Conservation (phyloP, 2,888 invertebrate species). For the Lepidocyrtoides sp. region DNA sequence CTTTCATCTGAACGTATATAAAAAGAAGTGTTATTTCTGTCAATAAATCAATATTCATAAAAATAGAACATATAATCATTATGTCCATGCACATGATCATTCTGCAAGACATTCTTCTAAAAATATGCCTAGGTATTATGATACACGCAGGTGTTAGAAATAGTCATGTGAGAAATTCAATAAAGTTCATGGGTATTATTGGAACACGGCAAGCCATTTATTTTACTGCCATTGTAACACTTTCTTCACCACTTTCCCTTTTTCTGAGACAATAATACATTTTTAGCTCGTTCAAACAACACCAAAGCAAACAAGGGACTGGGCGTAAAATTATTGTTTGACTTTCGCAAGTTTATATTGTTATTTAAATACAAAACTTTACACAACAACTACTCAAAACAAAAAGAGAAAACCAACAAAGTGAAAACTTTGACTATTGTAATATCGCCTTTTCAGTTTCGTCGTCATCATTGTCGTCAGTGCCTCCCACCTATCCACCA, state of each 20-base stretch:
- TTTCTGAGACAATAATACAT: background rate
- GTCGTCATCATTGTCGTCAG: background rate
- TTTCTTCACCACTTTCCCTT: slow-evolving; percentile 37
- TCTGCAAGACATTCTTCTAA: background rate
- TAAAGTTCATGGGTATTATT: background rate
- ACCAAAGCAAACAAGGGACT: background rate
- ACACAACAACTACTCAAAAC: background rate
- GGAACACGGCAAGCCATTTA: slow-evolving; percentile 22
- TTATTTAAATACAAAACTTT: slow-evolving; percentile 67
- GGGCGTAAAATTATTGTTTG: slow-evolving; percentile 23
- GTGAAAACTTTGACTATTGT: slow-evolving; percentile 36
- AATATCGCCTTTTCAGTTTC: slow-evolving; percentile 3
- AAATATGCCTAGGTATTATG: background rate
- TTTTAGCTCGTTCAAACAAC: background rate
- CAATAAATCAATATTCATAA: slow-evolving; percentile 4
- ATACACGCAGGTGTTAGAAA: background rate
- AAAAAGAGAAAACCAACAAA: background rate
- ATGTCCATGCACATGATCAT: background rate
- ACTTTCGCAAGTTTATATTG: slow-evolving; percentile 11
- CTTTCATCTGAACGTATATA: background rate
- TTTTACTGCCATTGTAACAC: slow-evolving; percentile 43
- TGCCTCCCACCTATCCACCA: slow-evolving; percentile 35
- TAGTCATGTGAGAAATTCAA: background rate
- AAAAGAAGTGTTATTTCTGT: background rate
- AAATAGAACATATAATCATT: no score